Base-by-base conservation (phyloP, 2,888 invertebrate species). In the Nebria brevicollis region DNA sequence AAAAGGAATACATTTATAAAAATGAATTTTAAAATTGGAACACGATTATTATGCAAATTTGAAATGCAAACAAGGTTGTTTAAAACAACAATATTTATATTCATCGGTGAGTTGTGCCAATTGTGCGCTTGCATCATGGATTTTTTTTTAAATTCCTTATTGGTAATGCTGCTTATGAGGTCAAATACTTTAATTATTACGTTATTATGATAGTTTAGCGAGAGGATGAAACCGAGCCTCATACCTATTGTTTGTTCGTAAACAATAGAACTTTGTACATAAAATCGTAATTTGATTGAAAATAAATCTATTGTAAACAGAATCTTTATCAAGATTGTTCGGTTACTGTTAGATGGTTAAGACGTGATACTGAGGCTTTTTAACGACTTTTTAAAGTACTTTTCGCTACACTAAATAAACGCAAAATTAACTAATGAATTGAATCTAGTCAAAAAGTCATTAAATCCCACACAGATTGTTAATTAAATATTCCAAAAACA, bases 61-160 rank as follows among this genome's bases (percentile, higher is more conserved):
- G 54, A 2, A 54, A 2, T 54, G 54, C 8, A 54, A 54, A 54
- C 54, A 54, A 54, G 54, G 54, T 54, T 54, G 8, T 54, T 54
- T 54, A 54, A 54, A 54, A 54, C 54, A 54, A 54, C 54, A 54
- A 54, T 54, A 54, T 54, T 54, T 54, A 54, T 54, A 54, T 54
- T 54, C 54, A 54, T 54, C 54, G 8, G 54, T 7, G 54, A 3
- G 11, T 54, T 54, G 54, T 54, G 54, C 54, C 54, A 54, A 54
- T 54, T 54, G 54, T 54, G 4, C 2, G 2, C 54, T 54, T 54
- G 54, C 54, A 54, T 54, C 4, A 54, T 13, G 54, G 11, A 54
- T 13, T 54, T 54, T 54, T 54, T 54, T 54, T 54, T 3, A 54
- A 54, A 54, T 54, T 54, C 54, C 54, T 54, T 54, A 54, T 54